Base-by-base conservation (phyloP, 2,888 invertebrate genomes). In the Hirtodrosophila trivittata region DNA sequence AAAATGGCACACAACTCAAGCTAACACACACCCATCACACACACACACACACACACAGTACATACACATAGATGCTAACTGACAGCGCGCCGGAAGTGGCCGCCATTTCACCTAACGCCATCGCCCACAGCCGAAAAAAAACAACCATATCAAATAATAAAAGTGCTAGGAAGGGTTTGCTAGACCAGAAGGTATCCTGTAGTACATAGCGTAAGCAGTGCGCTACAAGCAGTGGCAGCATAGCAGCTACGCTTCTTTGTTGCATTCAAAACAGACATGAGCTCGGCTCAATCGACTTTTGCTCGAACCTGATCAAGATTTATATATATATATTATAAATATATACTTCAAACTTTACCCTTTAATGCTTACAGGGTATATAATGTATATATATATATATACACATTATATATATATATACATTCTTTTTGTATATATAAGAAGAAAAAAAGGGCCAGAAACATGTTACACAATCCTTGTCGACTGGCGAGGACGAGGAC, bases 401-500 rank as follows among this genome's bases (percentile, higher is more conserved):
- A n/a, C n/a, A n/a, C n/a, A n/a, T n/a, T n/a, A n/a, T n/a, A n/a
- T n/a, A n/a, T n/a, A n/a, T n/a, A n/a, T n/a, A n/a, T n/a, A n/a
- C n/a, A n/a, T n/a, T n/a, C n/a, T n/a, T n/a, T 28, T 10, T 25
- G 32, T 8, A 35, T 25, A 10, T 13, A 38, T 12, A 47, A 32
- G 26, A 50, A 49, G 45, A 62, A 64, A 45, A 65, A 47, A 35
- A 55, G 66, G 62, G 63, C 66, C 76, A 59, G 71, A 76, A 68
- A 81, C 70, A 82, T 85, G 82, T 83, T 83, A 83, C 76, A 83
- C 82, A 83, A 83, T 83, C 82, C 82, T 82, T 85, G 45, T 39
- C 43, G 43, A 16, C 21, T 10, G 13, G 26, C 30, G 13, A 12
- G 25, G 33, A 12, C 52, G 18, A 43, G 64, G 57, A 46, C 59